These are phyloP conservation scores for Trichogramma evanescens DNA, from an alignment of 2,888 invertebrate species.

Conservation along the genomic window DNA sequence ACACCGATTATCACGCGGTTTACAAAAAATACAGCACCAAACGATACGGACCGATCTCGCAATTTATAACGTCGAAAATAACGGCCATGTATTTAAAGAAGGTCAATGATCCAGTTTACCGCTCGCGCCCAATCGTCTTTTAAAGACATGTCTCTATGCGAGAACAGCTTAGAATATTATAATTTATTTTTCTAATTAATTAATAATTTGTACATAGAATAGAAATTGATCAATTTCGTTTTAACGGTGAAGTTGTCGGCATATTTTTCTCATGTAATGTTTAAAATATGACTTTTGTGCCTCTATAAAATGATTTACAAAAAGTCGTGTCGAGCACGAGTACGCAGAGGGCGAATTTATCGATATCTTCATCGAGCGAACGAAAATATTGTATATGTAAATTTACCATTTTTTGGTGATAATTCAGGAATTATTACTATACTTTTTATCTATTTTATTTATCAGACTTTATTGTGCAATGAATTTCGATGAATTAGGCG, in stretches of 20 bases:
- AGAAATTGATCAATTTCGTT: slow-evolving; percentile 1
- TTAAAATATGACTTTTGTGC: too few species aligned
- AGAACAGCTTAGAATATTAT: not conserved
- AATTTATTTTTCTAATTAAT: not conserved
- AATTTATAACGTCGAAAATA: slow-evolving; percentile 17
- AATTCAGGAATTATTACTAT: not conserved
- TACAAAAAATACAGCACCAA: slow-evolving; percentile 32
- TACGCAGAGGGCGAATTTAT: too few species aligned
- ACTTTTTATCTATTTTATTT: slow-evolving; percentile 7
- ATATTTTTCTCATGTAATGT: too few species aligned
- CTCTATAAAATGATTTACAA: too few species aligned
- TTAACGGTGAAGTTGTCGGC: not conserved
- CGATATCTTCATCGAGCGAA: too few species aligned
- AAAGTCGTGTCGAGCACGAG: too few species aligned
- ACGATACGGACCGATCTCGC: slow-evolving; percentile 27
- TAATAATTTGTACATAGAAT: not conserved
- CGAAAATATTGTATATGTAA: too few species aligned
- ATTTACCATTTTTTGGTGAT: too few species aligned
- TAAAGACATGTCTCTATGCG: not conserved
- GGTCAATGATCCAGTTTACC: not conserved
- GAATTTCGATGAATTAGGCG: not conserved
- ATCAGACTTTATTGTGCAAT: slow-evolving; percentile 16
- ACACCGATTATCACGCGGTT: slow-evolving; percentile 21
- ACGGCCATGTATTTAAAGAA: not conserved
- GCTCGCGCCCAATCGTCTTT: too few species aligned